Base-by-base conservation (phyloP, 2,888 invertebrate genomes). In the Epiblema foenella region DNA sequence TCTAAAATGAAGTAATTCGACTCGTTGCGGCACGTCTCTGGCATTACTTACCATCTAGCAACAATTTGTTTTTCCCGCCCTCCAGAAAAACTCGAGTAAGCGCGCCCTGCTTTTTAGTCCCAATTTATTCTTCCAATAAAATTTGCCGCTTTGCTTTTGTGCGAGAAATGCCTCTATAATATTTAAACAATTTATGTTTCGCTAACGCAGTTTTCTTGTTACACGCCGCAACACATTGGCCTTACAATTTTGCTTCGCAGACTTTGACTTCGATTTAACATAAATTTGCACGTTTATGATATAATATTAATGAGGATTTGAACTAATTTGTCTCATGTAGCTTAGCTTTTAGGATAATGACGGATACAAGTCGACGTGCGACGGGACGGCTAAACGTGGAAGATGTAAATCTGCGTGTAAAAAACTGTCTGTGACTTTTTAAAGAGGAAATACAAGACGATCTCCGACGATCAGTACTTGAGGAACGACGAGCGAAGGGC, bases 81-180 rank as follows among this genome's bases (percentile, higher is more conserved):
- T 84, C 85, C 79, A 84, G 82, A 86, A 84, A 88, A 89, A 85
- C 85, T 89, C 86, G 82, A 86, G 84, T 83, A 78, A 85, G 83
- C 85, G 85, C 83, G 83, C 85, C 83, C 83, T 87, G 88, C 89
- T 90, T 90, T 89, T 90, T 89, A 88, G 89, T 89, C 89, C 81
- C 89, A 89, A 90, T 91, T 91, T 90, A 90, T 90, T 87, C 86
- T 85, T 80, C 86, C 87, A 90, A 90, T 90, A 89, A 89, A 91
- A 85, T 89, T 89, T 85, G 83, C 80, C 85, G 85, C 84, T 84
- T 85, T 88, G 86, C 88, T 88, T 88, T 88, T 83, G 82, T 84
- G 85, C 84, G 80, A 83, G 81, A 84, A 88, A 86, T 88, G 84
- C 83, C 85, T 80, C 83, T 89, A 83, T 89, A 90, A 89, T 90